Evolutionary conservation across 2,888 invertebrate species (phyloP).

Genomic region (Agonopterix arenella): DNA sequence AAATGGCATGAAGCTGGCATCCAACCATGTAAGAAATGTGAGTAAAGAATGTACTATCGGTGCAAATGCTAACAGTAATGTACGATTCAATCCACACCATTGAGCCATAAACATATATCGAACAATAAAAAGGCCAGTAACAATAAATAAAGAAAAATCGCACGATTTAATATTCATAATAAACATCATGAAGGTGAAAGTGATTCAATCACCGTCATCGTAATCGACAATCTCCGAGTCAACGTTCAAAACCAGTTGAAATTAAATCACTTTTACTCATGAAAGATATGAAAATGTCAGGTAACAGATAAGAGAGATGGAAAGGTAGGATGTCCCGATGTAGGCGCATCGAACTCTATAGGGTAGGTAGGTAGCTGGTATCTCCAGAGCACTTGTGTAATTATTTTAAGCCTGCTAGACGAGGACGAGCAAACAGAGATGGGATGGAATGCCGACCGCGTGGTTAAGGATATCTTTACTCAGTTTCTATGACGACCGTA

Average conservation of each 20-base stretch:
- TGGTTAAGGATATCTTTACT: background rate
- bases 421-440: conserved; percentile 51
- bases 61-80: no score
- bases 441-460: conserved; percentile 52
- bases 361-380: conserved; percentile 30
- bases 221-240: conserved; percentile 21
- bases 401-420: conserved; percentile 68
- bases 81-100: no score
- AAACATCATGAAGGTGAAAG: conserved; percentile 51
- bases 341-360: conserved; percentile 20
- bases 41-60: background rate
- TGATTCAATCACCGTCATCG: conserved; percentile 22
- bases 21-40: no score
- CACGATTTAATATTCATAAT: conserved; percentile 4
- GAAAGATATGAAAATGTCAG: conserved; percentile 24
- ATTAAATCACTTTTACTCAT: conserved; percentile 36
- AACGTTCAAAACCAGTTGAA: conserved; percentile 43
- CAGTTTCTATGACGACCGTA: conserved; percentile 7
- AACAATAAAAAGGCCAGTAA: background rate
- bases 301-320: conserved; percentile 25
- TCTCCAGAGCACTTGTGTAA: conserved; percentile 62
- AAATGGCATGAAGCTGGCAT: conserved; percentile 1
- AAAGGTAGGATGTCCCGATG: conserved; percentile 41
- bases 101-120: no score
- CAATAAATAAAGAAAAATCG: conserved; percentile 3